A percentile compares a stretch with the other conserved stretches of the same genome.
Evolutionary conservation across 2,113 vertebrate species (phyloP).

Genomic region (Coregonus clupeaformis): DNA sequence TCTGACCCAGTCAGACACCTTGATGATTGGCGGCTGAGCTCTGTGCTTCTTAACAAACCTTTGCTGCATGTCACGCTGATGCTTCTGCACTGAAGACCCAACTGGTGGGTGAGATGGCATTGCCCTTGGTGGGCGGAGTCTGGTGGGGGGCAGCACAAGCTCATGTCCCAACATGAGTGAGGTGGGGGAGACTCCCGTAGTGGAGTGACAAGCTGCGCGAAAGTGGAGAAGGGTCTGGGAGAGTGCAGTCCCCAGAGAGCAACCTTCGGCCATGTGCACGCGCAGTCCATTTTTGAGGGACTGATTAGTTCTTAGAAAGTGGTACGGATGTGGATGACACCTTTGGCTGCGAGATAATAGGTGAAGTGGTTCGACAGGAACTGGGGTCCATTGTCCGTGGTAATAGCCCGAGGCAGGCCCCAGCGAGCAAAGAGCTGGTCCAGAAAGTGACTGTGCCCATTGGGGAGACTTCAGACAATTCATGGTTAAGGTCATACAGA

Average conservation of each 20-base stretch:
- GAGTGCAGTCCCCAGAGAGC: background rate
- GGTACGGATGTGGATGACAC: background rate
- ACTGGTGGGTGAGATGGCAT: background rate
- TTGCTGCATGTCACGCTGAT: background rate
- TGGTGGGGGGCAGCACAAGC: background rate
- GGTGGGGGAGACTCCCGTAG: conserved; percentile 1
- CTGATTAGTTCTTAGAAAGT: background rate
- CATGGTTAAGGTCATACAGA: too few relatives aligned
- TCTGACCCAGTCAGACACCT: background rate
- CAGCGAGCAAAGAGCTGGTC: conserved; percentile 1
- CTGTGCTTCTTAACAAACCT: background rate
- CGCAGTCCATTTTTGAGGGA: conserved; percentile 12
- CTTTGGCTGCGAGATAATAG: background rate
- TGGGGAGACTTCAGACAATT: background rate
- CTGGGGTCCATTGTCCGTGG: conserved; percentile 10
- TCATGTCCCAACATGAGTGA: background rate
- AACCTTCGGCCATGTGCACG: background rate
- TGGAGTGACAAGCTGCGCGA: background rate
- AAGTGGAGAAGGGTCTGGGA: conserved; percentile 8
- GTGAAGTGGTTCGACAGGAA: conserved; percentile 5
- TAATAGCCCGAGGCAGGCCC: too few relatives aligned
- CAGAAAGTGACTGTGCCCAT: background rate
- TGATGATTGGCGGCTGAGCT: background rate
- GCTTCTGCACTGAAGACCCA: background rate
- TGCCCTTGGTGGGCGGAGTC: background rate